Conservation (phyloP, 2,888 invertebrate genomes). For the Nemurella pictetii region DNA sequence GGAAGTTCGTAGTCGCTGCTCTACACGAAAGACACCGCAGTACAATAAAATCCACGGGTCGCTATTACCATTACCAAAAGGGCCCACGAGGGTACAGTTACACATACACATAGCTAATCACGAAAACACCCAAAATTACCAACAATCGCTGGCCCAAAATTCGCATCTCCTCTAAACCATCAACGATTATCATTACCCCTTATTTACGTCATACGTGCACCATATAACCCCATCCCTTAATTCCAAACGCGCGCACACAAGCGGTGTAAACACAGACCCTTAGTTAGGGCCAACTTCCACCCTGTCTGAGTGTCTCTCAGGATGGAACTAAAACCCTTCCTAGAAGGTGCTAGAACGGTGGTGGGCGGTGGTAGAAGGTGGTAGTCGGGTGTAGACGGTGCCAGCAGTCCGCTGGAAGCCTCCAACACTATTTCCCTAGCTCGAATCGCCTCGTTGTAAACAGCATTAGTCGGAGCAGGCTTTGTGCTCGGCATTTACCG, state of each 20-base stretch:
- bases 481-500: slow-evolving; percentile 1
- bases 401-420: background rate
- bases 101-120: background rate
- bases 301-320: background rate
- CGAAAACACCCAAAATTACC: background rate
- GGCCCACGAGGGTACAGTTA: background rate
- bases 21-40: background rate
- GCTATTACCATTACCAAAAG: background rate
- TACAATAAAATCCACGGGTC: background rate
- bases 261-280: background rate
- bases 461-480: slow-evolving; percentile 12
- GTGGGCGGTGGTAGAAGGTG: background rate
- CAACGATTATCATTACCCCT: slow-evolving; percentile 19
- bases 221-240: background rate
- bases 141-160: background rate
- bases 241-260: background rate
- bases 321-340: background rate
- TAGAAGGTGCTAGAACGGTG: background rate
- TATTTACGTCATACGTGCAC: slow-evolving; percentile 4
- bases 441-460: slow-evolving; percentile 3
- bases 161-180: background rate
- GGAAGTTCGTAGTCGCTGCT: background rate
- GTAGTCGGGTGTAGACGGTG: background rate
- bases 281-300: background rate
- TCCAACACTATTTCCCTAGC: slow-evolving; percentile 18